Conservation (phyloP, 2,797 vertebrate genomes). For the Enteromius anoplus region DNA sequence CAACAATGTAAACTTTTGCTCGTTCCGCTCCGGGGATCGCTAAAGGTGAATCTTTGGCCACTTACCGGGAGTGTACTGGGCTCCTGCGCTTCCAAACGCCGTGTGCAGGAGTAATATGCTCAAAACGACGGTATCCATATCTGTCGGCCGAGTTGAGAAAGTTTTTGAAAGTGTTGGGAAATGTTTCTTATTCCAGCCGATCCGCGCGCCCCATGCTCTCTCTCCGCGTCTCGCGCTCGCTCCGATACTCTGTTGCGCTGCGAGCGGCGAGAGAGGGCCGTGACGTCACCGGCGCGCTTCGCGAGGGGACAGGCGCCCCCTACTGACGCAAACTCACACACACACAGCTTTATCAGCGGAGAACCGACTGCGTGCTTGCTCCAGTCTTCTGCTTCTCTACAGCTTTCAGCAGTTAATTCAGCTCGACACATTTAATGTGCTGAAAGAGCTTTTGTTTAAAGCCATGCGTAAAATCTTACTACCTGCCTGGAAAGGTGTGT, state of each 20-base stretch:
- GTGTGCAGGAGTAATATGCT: conserved; percentile 45
- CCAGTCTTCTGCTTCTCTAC: not conserved
- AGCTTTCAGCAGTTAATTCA: not conserved
- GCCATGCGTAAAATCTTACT: not conserved
- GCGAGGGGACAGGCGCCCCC: conserved; percentile 60
- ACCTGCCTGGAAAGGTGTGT: not conserved
- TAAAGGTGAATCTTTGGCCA: conserved; percentile 40
- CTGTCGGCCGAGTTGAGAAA: conserved; percentile 53
- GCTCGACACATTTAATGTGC: not conserved
- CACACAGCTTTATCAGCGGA: not conserved
- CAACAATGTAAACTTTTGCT: conserved; percentile 24
- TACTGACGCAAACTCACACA: conserved; percentile 43
- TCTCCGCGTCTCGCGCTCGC: conserved; percentile 43
- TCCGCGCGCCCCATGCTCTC: conserved; percentile 62
- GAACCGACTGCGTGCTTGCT: not conserved
- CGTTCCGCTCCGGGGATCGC: not conserved
- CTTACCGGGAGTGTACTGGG: conserved; percentile 63
- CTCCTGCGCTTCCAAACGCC: conserved; percentile 41
- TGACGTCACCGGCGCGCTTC: conserved; percentile 59
- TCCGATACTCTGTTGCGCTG: conserved; percentile 62
- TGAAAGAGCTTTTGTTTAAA: not conserved
- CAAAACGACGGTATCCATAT: conserved; percentile 58
- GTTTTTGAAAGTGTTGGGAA: conserved; percentile 54
- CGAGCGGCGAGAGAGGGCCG: conserved; percentile 45
- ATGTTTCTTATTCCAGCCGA: conserved; percentile 59